Conservation (phyloP, 2,888 invertebrate genomes). For the Trichogramma dendrolimi region DNA sequence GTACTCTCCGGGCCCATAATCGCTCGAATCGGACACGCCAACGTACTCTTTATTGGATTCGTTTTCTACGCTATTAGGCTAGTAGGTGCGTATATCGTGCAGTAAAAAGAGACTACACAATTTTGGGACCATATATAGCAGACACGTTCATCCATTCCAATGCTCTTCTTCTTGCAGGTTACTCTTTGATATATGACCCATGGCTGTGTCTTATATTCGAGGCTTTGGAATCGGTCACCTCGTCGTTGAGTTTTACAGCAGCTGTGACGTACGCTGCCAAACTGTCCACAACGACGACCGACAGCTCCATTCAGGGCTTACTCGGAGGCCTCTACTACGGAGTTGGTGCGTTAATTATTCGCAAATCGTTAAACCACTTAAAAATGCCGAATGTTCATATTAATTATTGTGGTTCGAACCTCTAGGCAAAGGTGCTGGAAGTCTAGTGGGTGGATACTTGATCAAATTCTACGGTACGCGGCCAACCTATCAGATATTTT, state of each 20-base stretch:
- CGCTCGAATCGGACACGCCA: constrained; percentile 68
- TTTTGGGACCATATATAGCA: too few relatives aligned
- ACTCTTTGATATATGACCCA: constrained; percentile 71
- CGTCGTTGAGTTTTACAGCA: constrained; percentile 71
- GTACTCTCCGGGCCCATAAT: constrained; percentile 76
- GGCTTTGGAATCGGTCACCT: constrained; percentile 72
- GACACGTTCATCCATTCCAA: neutral
- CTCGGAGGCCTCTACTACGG: constrained; percentile 78
- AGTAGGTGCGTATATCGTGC: constrained; percentile 55
- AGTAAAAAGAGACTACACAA: neutral
- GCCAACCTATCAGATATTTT: constrained; percentile 68
- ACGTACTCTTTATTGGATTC: constrained; percentile 73
- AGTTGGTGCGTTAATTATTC: constrained; percentile 58
- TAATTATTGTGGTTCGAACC: constrained; percentile 20
- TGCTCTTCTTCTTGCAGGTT: constrained; percentile 54
- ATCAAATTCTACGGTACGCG: constrained; percentile 71
- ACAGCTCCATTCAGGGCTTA: constrained; percentile 72
- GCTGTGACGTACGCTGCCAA: constrained; percentile 74
- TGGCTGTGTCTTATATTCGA: constrained; percentile 74
- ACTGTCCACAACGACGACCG: constrained; percentile 68
- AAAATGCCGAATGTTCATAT: neutral
- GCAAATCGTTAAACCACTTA: neutral
- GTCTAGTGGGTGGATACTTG: constrained; percentile 70
- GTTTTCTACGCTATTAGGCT: constrained; percentile 71
- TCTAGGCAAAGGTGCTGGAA: constrained; percentile 71